phyloP scores from a whole-genome alignment of 2,113 vertebrate genomes.

The Tachycineta bicolor region DNA sequence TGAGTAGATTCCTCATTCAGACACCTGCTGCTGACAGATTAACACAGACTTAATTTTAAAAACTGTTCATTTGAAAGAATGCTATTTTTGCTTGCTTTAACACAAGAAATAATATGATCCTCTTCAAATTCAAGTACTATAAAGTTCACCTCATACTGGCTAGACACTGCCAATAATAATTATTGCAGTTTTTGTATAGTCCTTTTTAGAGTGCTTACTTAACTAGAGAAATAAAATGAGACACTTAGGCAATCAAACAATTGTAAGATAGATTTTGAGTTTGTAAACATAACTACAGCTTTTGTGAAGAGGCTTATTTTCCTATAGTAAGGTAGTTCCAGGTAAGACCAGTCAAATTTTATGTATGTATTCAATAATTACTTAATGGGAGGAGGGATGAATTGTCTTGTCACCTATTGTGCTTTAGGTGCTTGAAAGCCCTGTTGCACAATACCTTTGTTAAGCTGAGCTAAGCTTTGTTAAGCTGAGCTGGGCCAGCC shows the following conservation, averaged over 20 bases:
- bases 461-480: not conserved
- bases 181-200: not conserved
- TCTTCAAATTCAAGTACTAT: not conserved
- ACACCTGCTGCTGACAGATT: not conserved
- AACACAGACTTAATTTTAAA: not conserved
- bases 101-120: not conserved
- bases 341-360: not conserved
- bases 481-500: not conserved
- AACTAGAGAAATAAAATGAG: not conserved
- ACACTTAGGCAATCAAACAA: not conserved
- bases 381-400: not conserved
- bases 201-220: not conserved
- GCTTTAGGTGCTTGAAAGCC: not conserved
- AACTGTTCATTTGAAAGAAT: not conserved
- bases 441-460: not conserved
- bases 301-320: not conserved
- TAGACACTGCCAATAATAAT: not conserved
- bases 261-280: not conserved
- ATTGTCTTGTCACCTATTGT: not conserved
- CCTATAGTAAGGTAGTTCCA: not conserved
- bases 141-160: not conserved
- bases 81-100: not conserved
- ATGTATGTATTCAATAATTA: not conserved
- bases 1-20: not conserved
- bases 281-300: not conserved